Base-by-base conservation (phyloP, 2,797 vertebrate genomes). In the Octomys mimax region DNA sequence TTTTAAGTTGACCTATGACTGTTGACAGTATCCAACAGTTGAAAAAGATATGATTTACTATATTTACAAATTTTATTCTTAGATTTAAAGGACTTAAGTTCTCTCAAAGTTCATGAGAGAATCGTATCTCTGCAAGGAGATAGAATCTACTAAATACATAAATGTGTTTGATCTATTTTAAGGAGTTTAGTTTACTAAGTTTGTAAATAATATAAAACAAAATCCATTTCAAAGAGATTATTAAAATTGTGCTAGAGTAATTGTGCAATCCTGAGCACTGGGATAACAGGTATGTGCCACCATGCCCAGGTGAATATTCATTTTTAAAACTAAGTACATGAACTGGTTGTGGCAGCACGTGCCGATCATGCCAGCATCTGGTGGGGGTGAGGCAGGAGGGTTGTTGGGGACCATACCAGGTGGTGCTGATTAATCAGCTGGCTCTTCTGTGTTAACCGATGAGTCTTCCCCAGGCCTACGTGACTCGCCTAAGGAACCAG, bases 161-260 rank as follows among this genome's bases (percentile, higher is more conserved):
- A 90, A 92, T 79, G 7, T 57, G 89, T 83, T 86, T 95, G 39
- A 96, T 95, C 61, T 94, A 91, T 87, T 86, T 96, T 91, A 92
- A 86, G 46, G 62, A 42, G 71, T 77, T 95, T 96, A 79, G 95
- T 91, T 96, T 61, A 24, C 59, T 61, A 61, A 61, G 21, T 61
- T 22, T 61, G 59, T 61, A 95, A 94, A 54, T 91, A 80, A 85
- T 80, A 94, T 75, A 94, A 96, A 96, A 94, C n/a, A 94, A 96
- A 91, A 77, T 14, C n/a, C 28, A 54, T 70, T 89, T 91, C 52
- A 92, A 19, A 92, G 59, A 86, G 52, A 80, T 92, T 86, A 88
- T 96, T 92, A 89, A 87, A 95, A 91, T 87, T 87, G 89, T 95
- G 14, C 80, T 82, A 59, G 68, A 91, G 33, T 82, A 39, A 64